Percentiles rank a stretch among this genome's conserved stretches.
phyloP scores from a whole-genome alignment of 2,113 vertebrate species.

The Phyllostomus discolor region DNA sequence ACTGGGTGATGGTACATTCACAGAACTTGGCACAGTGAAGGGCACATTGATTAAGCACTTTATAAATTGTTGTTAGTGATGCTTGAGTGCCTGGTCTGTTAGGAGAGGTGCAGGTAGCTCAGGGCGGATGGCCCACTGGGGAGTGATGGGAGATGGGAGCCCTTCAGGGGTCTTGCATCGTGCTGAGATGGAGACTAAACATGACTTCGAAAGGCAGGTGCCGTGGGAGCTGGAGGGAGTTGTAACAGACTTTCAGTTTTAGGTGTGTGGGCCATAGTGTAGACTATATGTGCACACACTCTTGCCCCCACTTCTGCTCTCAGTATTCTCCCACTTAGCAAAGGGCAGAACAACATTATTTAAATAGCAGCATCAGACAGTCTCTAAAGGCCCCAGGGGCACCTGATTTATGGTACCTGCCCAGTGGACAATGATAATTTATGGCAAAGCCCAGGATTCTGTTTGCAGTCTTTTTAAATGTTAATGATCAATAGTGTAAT shows the following conservation, averaged over 20 bases:
- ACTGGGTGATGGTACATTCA: background rate
- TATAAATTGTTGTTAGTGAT: background rate
- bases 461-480: slow-evolving; percentile 75
- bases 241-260: background rate
- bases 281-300: background rate
- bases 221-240: background rate
- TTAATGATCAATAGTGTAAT: slow-evolving; percentile 83
- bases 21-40: background rate
- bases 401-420: slow-evolving; percentile 3
- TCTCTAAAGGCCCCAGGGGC: slow-evolving; percentile 1
- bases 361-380: background rate
- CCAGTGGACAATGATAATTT: slow-evolving; percentile 72
- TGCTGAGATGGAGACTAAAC: background rate
- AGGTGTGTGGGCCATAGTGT: background rate
- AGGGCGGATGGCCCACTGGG: background rate
- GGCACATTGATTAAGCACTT: background rate
- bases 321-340: background rate
- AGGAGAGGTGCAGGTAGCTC: background rate
- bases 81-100: background rate
- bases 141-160: background rate
- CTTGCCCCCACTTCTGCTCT: background rate
- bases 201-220: background rate
- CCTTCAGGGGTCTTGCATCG: background rate
- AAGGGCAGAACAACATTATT: slow-evolving; percentile 6
- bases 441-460: slow-evolving; percentile 68